Evolutionary conservation across 1,140 invertebrate genomes (phyloP).

Genomic region (Chrysoperla carnea): DNA sequence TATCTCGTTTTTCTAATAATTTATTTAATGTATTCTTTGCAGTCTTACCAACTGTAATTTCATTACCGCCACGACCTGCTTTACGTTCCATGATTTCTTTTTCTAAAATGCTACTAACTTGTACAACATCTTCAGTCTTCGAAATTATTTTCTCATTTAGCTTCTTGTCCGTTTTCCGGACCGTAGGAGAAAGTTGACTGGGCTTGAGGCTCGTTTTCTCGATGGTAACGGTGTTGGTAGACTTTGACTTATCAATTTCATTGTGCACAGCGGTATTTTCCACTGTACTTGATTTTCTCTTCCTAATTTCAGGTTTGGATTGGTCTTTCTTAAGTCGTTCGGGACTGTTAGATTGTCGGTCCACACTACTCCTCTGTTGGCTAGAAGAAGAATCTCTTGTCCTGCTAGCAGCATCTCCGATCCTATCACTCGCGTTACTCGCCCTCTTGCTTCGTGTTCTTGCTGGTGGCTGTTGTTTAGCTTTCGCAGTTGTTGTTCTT

Average conservation of each 20-base stretch:
- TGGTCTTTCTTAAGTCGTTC: slow-evolving; percentile 4
- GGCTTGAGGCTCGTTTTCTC: slow-evolving; percentile 38
- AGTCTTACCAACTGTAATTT: slow-evolving; percentile 15
- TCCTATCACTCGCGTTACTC: slow-evolving; percentile 33
- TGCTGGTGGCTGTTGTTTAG: slow-evolving; percentile 12
- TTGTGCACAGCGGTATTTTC: background rate
- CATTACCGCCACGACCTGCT: slow-evolving; percentile 25
- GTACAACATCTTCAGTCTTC: slow-evolving; percentile 17
- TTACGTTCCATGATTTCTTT: slow-evolving; percentile 34
- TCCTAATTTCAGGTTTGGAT: slow-evolving; percentile 9
- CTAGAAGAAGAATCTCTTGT: slow-evolving; percentile 39
- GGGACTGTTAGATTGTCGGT: slow-evolving; percentile 12
- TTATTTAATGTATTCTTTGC: slow-evolving; percentile 28
- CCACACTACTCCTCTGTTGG: slow-evolving; percentile 27
- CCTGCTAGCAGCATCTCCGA: slow-evolving; percentile 40
- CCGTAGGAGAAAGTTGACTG: slow-evolving; percentile 36
- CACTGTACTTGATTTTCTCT: slow-evolving; percentile 17
- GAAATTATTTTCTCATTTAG: slow-evolving; percentile 21
- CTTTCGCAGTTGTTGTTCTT: slow-evolving; percentile 29
- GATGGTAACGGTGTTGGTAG: slow-evolving; percentile 7
- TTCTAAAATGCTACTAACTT: slow-evolving; percentile 23
- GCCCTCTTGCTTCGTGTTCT: slow-evolving; percentile 18
- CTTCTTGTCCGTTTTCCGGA: slow-evolving; percentile 53
- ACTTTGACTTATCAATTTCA: slow-evolving; percentile 7
- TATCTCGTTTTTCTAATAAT: slow-evolving; percentile 28